Percentiles rank a stretch among this genome's conserved stretches.
Evolutionary conservation across 2,113 vertebrate species (phyloP).

Genomic region (Desmodus rotundus): DNA sequence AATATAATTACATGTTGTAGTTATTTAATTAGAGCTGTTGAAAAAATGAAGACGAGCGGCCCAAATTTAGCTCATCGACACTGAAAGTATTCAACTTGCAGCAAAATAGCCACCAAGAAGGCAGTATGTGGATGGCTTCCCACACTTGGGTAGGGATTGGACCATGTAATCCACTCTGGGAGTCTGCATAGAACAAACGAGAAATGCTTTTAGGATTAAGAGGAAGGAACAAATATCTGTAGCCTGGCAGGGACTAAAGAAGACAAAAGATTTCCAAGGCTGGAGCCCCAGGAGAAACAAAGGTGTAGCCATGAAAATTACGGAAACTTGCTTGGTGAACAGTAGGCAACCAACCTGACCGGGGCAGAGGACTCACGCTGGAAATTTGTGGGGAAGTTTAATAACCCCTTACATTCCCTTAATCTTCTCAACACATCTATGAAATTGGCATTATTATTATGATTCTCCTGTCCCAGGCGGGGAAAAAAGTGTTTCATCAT

Average conservation of each 20-base stretch:
- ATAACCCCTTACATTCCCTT: neutral
- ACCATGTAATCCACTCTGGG: neutral
- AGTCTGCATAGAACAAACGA: neutral
- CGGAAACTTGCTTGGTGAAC: neutral
- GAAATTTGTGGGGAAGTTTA: neutral
- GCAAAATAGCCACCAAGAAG: neutral
- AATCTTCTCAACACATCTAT: neutral
- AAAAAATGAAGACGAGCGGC: slow-evolving; percentile 18
- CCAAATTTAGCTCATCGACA: slow-evolving; percentile 52
- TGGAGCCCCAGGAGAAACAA: neutral
- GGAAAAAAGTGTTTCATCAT: neutral
- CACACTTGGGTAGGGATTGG: neutral
- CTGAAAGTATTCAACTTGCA: neutral
- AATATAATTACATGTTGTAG: slow-evolving; percentile 72
- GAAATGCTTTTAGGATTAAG: neutral
- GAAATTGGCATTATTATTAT: neutral
- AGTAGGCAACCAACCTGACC: neutral
- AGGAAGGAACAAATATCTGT: neutral
- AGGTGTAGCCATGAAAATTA: neutral
- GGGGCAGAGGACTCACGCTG: neutral
- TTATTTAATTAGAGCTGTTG: slow-evolving; percentile 73
- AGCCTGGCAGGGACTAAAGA: neutral
- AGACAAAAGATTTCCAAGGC: neutral
- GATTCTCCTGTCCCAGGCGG: neutral
- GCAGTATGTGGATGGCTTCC: neutral